Percentiles rank a stretch among this genome's conserved stretches.
Evolutionary conservation across 1,140 invertebrate genomes (phyloP).

Genomic region (Leptonema lineaticorne): DNA sequence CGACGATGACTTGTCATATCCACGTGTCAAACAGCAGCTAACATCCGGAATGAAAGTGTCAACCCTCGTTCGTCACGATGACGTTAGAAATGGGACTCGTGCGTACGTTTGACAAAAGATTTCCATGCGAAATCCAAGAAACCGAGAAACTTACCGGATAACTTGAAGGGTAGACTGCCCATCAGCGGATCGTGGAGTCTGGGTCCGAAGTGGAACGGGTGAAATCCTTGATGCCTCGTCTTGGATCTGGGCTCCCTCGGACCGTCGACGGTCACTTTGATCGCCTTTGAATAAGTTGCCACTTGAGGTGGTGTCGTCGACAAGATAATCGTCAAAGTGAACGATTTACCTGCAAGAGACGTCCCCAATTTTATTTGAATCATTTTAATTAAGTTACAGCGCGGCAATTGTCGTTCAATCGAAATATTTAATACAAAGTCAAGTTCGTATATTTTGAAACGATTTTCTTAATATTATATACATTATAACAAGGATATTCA

Average conservation of each 20-base stretch:
- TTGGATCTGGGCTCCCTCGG: constrained; percentile 94
- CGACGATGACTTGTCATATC: constrained; percentile 35
- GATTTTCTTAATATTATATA: too few species aligned
- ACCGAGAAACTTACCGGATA: constrained; percentile 67
- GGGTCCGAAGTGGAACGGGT: constrained; percentile 83
- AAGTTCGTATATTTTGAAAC: too few species aligned
- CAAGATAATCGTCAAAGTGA: constrained; percentile 93
- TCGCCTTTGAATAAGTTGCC: constrained; percentile 90
- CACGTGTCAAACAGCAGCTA: constrained; percentile 35
- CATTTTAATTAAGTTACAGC: too few species aligned
- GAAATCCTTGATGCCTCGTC: constrained; percentile 81
- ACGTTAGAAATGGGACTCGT: constrained; percentile 33
- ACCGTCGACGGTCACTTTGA: constrained; percentile 98
- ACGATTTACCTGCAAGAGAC: constrained; percentile 96
- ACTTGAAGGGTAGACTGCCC: constrained; percentile 78
- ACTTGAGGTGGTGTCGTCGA: constrained; percentile 90
- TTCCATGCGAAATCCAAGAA: neutral
- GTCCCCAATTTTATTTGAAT: too few species aligned
- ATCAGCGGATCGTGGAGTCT: constrained; percentile 78
- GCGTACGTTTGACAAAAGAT: neutral
- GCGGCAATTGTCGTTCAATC: too few species aligned
- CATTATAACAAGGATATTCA: too few species aligned
- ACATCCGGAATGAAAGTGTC: constrained; percentile 41
- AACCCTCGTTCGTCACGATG: constrained; percentile 40
- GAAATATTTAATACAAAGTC: too few species aligned